These are phyloP conservation scores for Aix galericulata DNA, from an alignment of 2,113 vertebrate genomes.

Conservation along the genomic window DNA sequence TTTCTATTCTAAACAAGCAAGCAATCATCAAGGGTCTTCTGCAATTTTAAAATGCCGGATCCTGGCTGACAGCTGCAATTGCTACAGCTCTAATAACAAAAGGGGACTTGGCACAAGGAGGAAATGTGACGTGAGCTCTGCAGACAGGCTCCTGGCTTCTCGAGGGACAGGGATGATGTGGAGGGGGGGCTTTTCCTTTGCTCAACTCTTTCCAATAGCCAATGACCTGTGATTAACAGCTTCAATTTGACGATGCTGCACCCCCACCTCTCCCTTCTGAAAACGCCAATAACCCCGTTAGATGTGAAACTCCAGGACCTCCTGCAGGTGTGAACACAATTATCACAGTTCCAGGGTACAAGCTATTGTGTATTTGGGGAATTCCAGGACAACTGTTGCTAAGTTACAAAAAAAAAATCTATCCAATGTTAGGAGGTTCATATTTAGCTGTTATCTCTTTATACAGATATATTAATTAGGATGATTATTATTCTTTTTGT, in stretches of 20 bases:
- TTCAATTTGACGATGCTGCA: neutral
- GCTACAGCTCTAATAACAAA: neutral
- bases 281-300: neutral
- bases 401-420: conserved; percentile 9
- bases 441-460: conserved; percentile 49
- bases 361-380: conserved; percentile 67
- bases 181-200: neutral
- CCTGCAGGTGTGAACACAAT: conserved; percentile 46
- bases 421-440: conserved; percentile 22
- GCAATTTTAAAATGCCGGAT: neutral
- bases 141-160: neutral
- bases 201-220: neutral
- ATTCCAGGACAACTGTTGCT: conserved; percentile 67
- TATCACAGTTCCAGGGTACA: conserved; percentile 9
- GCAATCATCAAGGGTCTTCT: neutral
- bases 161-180: neutral
- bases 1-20: neutral
- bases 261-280: neutral
- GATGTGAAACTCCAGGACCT: conserved; percentile 37
- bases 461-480: conserved; percentile 40
- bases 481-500: conserved; percentile 17
- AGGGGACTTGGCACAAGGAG: neutral
- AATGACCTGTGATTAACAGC: neutral
- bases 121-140: neutral
- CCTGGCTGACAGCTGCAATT: neutral